A percentile compares a stretch with the other conserved stretches of the same genome.
Conservation (phyloP, 1,140 invertebrate genomes). For the Drosophila obscura region DNA sequence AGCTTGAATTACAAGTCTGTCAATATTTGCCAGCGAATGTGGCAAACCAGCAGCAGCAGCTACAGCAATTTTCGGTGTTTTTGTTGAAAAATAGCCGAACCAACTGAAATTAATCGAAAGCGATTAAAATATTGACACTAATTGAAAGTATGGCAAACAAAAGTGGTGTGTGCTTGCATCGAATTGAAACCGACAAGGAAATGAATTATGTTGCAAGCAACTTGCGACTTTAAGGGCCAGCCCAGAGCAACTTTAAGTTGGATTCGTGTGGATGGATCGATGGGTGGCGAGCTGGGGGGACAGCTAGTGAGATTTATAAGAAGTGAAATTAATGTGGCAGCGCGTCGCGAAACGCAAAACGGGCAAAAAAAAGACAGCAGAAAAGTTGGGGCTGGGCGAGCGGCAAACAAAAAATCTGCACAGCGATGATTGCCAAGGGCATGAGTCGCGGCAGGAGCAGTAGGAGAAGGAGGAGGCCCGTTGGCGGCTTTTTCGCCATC, state of each 20-base stretch:
- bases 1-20: slow-evolving; percentile 38
- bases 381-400: slow-evolving; percentile 30
- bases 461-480: too few relatives aligned
- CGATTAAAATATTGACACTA: slow-evolving; percentile 72
- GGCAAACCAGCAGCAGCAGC: slow-evolving; percentile 10
- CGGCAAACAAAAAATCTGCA: slow-evolving; percentile 16
- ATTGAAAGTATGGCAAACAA: slow-evolving; percentile 54
- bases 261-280: slow-evolving; percentile 48
- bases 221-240: slow-evolving; percentile 39
- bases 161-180: slow-evolving; percentile 2
- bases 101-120: slow-evolving; percentile 62
- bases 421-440: too few relatives aligned
- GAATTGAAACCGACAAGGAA: slow-evolving; percentile 47
- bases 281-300: slow-evolving; percentile 9
- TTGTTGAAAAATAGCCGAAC: slow-evolving; percentile 34
- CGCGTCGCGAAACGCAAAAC: slow-evolving; percentile 41
- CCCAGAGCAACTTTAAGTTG: slow-evolving; percentile 45
- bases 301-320: slow-evolving; percentile 70
- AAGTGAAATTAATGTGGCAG: slow-evolving; percentile 78
- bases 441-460: too few relatives aligned
- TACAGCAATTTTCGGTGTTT: not conserved
- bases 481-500: slow-evolving; percentile 1
- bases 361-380: slow-evolving; percentile 28
- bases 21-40: slow-evolving; percentile 47
- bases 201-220: slow-evolving; percentile 48